Evolutionary conservation across 2,797 vertebrate species (phyloP), one percentile per base, ranked within the genome.

Genomic region (Brachyalestes nurse): DNA sequence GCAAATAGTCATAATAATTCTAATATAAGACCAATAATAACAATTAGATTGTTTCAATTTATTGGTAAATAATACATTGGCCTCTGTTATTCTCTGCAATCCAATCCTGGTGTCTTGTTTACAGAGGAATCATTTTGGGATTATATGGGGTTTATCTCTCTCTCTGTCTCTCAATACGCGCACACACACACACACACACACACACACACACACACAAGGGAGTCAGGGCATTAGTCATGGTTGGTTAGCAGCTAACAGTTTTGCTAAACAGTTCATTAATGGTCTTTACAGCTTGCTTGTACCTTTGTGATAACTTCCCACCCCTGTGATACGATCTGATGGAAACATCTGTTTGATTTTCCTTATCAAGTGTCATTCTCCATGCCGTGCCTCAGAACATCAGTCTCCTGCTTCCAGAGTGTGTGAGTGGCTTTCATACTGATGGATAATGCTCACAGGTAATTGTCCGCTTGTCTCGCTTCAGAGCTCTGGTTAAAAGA

Each of bases 371-470:
- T 90, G 91, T 92, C 93, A 92, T 94, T 93, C 34, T 21, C 23
- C 16, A 3, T 5, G 34, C 14, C 0, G 61, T 34, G 58, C 34
- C 34, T 69, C 67, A 72, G 66, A 40, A 81, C 93, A 91, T 94
- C 94, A 92, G 91, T 91, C 55, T 71, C 49, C 38, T 40, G 62
- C 88, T 90, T 88, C 89, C 82, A 86, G 90, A 89, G 88, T 90
- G 90, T 89, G 90, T 89, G 87, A 91, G 89, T 86, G 91, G 90
- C 91, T 91, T 93, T 94, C 91, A 93, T 93, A 91, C 93, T 93
- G 92, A 93, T 88, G 60, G 90, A 91, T 92, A 94, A 95, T 92
- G 91, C 92, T 96, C 95, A 93, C 93, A 91, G 90, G 89, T 94
- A 94, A 95, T 93, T 94, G 92, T 91, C 90, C 89, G 84, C 81